These are phyloP conservation scores for Taeniopygia guttata DNA, from an alignment of 2,797 vertebrate species.

Conservation along the genomic window DNA sequence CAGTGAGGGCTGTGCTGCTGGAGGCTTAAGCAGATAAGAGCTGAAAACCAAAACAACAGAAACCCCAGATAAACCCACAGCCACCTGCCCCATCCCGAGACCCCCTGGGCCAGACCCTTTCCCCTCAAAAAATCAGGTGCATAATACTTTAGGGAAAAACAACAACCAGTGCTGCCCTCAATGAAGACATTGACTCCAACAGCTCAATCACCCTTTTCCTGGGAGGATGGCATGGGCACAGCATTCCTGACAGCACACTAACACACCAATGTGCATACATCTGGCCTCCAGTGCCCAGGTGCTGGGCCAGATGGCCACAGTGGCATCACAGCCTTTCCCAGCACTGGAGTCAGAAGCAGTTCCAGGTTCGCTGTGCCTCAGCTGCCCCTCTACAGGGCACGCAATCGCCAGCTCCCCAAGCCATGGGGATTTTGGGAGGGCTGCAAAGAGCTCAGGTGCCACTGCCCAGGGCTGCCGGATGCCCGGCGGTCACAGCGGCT, in stretches of 20 bases:
- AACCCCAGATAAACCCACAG: not conserved
- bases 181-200: not conserved
- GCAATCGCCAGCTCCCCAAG: fast-evolving
- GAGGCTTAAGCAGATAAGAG: not conserved
- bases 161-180: not conserved
- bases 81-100: not conserved
- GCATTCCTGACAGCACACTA: fast-evolving
- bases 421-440: not conserved
- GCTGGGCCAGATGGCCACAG: fast-evolving
- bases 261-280: fast-evolving
- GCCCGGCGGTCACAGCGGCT: fast-evolving
- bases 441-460: not conserved
- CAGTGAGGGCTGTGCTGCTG: fast-evolving
- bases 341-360: fast-evolving
- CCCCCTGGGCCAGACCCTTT: not conserved
- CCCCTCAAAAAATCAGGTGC: not conserved
- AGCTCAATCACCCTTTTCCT: not conserved
- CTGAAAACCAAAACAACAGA: not conserved
- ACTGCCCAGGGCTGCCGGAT: not conserved
- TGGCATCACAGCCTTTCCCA: not conserved
- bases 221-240: not conserved
- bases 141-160: not conserved
- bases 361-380: fast-evolving
- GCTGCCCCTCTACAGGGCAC: not conserved
- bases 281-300: not conserved